Conservation (phyloP, 2,113 vertebrate species). For the Fulmarus glacialis region DNA sequence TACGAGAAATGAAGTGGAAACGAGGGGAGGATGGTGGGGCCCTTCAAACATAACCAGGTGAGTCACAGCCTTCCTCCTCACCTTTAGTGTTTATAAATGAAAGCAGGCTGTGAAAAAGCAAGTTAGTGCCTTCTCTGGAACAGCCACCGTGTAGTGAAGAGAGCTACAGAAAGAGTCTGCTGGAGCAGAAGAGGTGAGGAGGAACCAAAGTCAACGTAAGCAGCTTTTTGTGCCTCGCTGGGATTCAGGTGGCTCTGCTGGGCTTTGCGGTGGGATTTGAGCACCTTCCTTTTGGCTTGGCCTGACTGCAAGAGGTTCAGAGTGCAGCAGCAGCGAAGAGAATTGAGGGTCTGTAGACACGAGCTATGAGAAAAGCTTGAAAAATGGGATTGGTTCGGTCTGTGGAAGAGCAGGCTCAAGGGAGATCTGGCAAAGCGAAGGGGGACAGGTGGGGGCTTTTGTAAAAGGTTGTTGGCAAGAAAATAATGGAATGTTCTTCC, state of each 20-base stretch:
- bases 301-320: not conserved
- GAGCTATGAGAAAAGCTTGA: not conserved
- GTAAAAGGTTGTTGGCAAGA: not conserved
- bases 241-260: not conserved
- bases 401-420: not conserved
- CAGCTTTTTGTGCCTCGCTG: not conserved
- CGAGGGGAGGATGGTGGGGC: not conserved
- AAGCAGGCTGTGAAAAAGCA: not conserved
- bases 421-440: not conserved
- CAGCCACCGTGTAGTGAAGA: not conserved
- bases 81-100: not conserved
- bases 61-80: conserved; percentile 1
- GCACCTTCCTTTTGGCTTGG: not conserved
- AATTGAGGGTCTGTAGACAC: rapidly evolving
- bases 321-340: not conserved
- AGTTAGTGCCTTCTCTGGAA: not conserved
- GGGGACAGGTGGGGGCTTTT: not conserved
- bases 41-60: not conserved
- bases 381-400: not conserved
- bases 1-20: not conserved
- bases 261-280: not conserved
- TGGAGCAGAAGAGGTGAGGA: not conserved
- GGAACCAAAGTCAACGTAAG: not conserved
- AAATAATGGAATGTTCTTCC: not conserved
- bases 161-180: not conserved